Conservation (phyloP, 2,888 invertebrate genomes). For the Cantharis nigra region DNA sequence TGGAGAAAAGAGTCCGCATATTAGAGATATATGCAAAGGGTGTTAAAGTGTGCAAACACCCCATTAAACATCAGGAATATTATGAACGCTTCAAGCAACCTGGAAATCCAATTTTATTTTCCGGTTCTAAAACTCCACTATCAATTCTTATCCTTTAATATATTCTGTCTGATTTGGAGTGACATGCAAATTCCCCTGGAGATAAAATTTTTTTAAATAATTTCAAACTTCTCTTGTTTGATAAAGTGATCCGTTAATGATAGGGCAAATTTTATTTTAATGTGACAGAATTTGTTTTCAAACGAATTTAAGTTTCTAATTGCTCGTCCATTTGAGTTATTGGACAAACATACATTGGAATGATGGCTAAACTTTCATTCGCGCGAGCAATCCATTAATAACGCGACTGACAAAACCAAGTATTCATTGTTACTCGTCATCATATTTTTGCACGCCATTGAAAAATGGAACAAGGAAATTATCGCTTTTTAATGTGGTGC, state of each 20-base stretch:
- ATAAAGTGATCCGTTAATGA: not conserved
- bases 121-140: constrained; percentile 34
- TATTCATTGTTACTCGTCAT: not conserved
- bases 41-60: constrained; percentile 6
- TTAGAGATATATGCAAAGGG: constrained; percentile 1
- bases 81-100: constrained; percentile 28
- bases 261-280: not conserved
- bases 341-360: not conserved
- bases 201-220: constrained; percentile 45
- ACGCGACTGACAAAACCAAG: not conserved
- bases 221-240: constrained; percentile 35
- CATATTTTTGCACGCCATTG: not conserved
- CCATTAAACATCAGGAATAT: constrained; percentile 11
- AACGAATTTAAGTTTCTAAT: not conserved
- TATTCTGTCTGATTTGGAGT: constrained; percentile 45
- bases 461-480: not conserved
- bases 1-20: not conserved
- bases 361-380: not conserved
- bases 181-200: constrained; percentile 36
- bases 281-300: not conserved
- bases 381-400: not conserved
- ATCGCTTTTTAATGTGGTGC: not conserved
- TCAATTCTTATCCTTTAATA: constrained; percentile 45
- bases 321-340: not conserved
- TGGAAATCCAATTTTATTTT: constrained; percentile 42